Percentiles rank a stretch among this genome's conserved stretches.
Conservation (phyloP, 1,140 invertebrate genomes). For the Ylistrum balloti region DNA sequence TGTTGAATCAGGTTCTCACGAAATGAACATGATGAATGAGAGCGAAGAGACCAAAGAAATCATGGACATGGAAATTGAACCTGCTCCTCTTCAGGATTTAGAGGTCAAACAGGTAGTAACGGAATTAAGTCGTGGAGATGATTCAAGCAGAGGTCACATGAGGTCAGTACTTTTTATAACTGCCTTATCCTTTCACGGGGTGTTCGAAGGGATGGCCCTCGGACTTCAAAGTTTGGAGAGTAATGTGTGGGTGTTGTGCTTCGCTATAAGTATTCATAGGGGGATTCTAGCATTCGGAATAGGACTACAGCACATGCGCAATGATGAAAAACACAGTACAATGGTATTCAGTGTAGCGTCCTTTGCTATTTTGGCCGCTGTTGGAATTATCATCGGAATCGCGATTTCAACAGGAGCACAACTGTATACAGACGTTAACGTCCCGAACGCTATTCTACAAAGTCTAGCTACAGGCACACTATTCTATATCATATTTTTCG, state of each 20-base stretch:
- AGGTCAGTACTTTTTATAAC: constrained; percentile 87
- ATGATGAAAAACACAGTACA: constrained; percentile 84
- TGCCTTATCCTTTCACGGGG: constrained; percentile 94
- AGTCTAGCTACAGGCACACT: constrained; percentile 93
- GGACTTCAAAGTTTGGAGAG: constrained; percentile 86
- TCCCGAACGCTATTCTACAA: constrained; percentile 85
- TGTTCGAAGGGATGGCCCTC: constrained; percentile 94
- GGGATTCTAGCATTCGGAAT: constrained; percentile 76
- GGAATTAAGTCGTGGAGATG: constrained; percentile 73
- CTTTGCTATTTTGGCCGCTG: constrained; percentile 88
- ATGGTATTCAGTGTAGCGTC: constrained; percentile 80
- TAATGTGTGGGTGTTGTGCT: constrained; percentile 77
- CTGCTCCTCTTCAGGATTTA: constrained; percentile 71
- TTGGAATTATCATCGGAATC: constrained; percentile 86
- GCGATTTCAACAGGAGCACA: constrained; percentile 82
- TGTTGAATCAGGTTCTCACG: constrained; percentile 46
- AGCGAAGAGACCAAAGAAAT: constrained; percentile 52
- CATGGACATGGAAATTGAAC: constrained; percentile 69
- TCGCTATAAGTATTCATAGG: constrained; percentile 74
- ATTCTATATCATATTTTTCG: constrained; percentile 95
- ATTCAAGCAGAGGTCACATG: constrained; percentile 69
- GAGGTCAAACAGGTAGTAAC: constrained; percentile 75
- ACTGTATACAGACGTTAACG: constrained; percentile 77
- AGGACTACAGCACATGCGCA: constrained; percentile 75
- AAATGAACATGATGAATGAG: not conserved